These are phyloP conservation scores for Agrypnus murinus DNA, from an alignment of 2,888 invertebrate genomes.

Conservation along the genomic window DNA sequence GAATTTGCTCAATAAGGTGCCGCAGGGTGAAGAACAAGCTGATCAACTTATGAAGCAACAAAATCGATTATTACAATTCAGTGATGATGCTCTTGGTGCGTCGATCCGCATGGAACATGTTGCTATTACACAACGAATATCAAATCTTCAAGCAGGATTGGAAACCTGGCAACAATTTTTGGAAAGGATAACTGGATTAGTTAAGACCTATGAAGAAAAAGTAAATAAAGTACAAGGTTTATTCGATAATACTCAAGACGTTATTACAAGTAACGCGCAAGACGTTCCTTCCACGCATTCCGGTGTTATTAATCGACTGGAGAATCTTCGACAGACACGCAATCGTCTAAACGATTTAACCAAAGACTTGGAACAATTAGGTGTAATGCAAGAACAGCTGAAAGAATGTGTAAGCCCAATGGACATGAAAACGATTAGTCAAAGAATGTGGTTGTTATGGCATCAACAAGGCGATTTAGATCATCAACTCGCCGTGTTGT, in stretches of 20 bases:
- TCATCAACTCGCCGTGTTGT: constrained; percentile 82
- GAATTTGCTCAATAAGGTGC: constrained; percentile 79
- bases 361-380: constrained; percentile 81
- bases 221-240: constrained; percentile 76
- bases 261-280: constrained; percentile 75
- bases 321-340: constrained; percentile 77
- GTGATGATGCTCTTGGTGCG: constrained; percentile 85
- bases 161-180: constrained; percentile 89
- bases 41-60: constrained; percentile 79
- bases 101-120: constrained; percentile 89
- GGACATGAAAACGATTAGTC: constrained; percentile 87
- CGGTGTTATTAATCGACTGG: constrained; percentile 78
- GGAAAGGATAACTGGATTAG: constrained; percentile 78
- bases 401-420: constrained; percentile 89
- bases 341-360: constrained; percentile 75
- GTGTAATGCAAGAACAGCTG: constrained; percentile 85
- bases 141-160: constrained; percentile 85
- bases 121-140: constrained; percentile 84
- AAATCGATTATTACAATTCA: constrained; percentile 78
- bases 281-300: constrained; percentile 75
- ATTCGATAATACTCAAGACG: constrained; percentile 79
- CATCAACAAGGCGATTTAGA: constrained; percentile 89
- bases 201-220: constrained; percentile 78
- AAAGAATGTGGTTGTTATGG: constrained; percentile 84
- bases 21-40: constrained; percentile 80